Base-by-base conservation (phyloP, 2,888 invertebrate genomes). In the Amphipoea oculea region DNA sequence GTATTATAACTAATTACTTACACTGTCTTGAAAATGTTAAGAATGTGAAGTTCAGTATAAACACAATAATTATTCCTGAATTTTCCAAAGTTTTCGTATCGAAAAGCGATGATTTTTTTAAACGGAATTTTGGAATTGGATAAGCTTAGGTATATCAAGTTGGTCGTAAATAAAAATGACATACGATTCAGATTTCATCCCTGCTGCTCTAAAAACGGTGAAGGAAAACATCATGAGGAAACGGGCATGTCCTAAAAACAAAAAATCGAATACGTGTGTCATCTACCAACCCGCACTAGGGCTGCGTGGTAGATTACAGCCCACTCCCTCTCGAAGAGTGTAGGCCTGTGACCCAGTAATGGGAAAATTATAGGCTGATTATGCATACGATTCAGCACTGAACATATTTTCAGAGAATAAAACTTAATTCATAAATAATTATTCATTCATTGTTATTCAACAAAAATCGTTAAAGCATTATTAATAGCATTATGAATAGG, bases 1-100 rank as follows among this genome's bases (percentile, higher is more conserved):
- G 51, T 73, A 14, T 70, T 60, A 70, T 66, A 75, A 75, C 77
- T 76, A 57, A 51, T 63, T 29, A 2, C 12, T 63, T 23, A 2
- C 12, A 42, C 4, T 68, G 40, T 29, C 54, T 45, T 68, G 17
- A 45, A 66, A 57, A n/a, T 40, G 1, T n/a, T 76, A 9, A 4
- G 12, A 6, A 60, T 2, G 20, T n/a, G 9, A 12, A 74, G 12
- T 60, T 73, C 7, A 7, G 9, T 4, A 68, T n/a, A 4, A 40
- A 48, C 0, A 51, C 6, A 20, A 12, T 7, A 2, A 1, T 4
- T 36, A 0, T 12, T 7, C 0, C 11, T 45, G 12, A 23, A 29
- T 45, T 57, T 57, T 45, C 0, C 29, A 6, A 4, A 42, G n/a
- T 67, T 67, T 45, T 23, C 5, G 40, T 11, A 71, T 42, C 4